Evolutionary conservation across 2,888 invertebrate genomes (phyloP).

Genomic region (Cataglyphis cursor): DNA sequence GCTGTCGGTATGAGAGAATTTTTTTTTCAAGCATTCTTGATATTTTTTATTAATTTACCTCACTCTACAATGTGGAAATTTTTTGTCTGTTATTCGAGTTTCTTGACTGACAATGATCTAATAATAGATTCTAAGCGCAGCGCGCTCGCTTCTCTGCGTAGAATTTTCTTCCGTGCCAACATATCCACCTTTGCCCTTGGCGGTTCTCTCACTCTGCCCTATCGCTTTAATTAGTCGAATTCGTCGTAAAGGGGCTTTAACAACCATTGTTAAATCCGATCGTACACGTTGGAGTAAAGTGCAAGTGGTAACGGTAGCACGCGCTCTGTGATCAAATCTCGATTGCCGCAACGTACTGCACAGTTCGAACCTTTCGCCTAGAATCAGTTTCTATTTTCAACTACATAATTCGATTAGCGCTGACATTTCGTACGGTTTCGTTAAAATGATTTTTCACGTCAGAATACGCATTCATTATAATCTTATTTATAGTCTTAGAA

Average conservation of each 20-base stretch:
- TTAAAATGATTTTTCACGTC: slow-evolving; percentile 6
- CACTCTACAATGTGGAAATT: not conserved
- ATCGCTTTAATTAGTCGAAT: slow-evolving; percentile 36
- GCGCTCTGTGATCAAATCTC: slow-evolving; percentile 35
- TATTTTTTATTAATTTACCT: slow-evolving; percentile 14
- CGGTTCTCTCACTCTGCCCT: not conserved
- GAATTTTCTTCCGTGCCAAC: slow-evolving; percentile 34
- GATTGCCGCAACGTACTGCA: not conserved
- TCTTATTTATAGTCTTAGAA: not conserved
- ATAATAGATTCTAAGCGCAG: slow-evolving; percentile 32
- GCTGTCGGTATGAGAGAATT: not conserved
- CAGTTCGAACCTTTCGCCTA: slow-evolving; percentile 23
- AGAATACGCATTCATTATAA: not conserved
- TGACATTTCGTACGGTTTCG: slow-evolving; percentile 38
- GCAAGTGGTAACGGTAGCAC: slow-evolving; percentile 31
- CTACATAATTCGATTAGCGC: slow-evolving; percentile 37
- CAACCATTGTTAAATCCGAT: slow-evolving; percentile 10
- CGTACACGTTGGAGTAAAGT: slow-evolving; percentile 20
- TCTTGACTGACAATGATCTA: slow-evolving; percentile 46
- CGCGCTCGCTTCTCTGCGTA: slow-evolving; percentile 31
- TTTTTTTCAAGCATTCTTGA: slow-evolving; percentile 11
- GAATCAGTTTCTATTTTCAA: slow-evolving; percentile 22
- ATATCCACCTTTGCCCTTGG: slow-evolving; percentile 39
- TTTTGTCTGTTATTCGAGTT: slow-evolving; percentile 34
- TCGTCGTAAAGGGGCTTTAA: slow-evolving; percentile 6